phyloP scores from a whole-genome alignment of 2,888 invertebrate species.

The Drosophila percnosoma region DNA sequence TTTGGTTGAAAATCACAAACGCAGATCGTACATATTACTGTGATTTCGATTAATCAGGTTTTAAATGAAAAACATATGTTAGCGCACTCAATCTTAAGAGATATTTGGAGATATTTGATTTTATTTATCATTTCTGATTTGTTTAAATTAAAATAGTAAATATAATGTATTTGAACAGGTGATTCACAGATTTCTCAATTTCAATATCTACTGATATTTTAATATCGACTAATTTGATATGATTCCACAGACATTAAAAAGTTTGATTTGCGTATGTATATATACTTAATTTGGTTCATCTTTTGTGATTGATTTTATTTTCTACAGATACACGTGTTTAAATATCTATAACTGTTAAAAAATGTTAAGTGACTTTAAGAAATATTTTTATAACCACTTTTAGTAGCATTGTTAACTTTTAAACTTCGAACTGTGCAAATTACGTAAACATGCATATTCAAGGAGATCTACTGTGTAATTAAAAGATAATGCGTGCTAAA shows the following conservation, averaged over 20 bases:
- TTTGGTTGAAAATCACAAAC: constrained; percentile 7
- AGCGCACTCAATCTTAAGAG: neutral
- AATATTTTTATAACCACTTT: neutral
- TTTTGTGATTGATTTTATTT: neutral
- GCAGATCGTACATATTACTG: constrained; percentile 5
- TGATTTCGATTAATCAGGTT: neutral
- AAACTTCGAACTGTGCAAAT: neutral
- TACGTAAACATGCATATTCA: neutral
- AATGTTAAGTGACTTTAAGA: neutral
- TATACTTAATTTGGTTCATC: neutral
- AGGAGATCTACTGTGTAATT: neutral
- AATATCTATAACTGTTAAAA: too few species aligned
- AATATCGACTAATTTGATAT: too few species aligned
- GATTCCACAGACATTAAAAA: too few species aligned
- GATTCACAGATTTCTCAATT: neutral
- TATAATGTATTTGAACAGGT: neutral
- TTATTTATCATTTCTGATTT: neutral
- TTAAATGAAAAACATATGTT: neutral
- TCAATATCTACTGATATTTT: neutral
- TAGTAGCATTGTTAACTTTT: neutral
- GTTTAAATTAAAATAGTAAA: neutral
- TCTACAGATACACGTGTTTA: neutral
- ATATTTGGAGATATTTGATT: neutral
- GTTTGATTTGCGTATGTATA: too few species aligned
- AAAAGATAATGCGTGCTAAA: neutral